Evolutionary conservation across 2,113 vertebrate genomes (phyloP), one percentile per base, ranked within the genome.

Genomic region (Dicerorhinus sumatrensis): DNA sequence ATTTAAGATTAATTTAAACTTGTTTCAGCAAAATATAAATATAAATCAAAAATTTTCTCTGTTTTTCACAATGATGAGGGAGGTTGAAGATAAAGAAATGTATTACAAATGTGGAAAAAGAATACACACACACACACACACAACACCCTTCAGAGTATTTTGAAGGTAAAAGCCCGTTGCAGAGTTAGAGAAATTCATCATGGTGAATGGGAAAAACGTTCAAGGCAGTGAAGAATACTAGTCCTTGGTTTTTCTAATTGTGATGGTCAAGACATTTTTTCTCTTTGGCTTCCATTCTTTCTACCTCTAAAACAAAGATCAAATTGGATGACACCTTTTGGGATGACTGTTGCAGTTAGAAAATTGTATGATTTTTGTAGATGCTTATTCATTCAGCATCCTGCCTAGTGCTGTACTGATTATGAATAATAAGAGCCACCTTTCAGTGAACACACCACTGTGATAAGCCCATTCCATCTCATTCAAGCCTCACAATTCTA

Each of bases 11-110:
- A 83, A 73, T 79, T 48, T 96, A 91, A 56, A 67, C 3, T 63
- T 83, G 4, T 93, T 95, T 91, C 31, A 91, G 36, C 42, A 91
- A 93, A 96, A 75, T 80, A 46, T 39, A 92, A 94, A 76, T 86
- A 29, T 69, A 75, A 69, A 31, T 7, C 29, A 3, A 20, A 36
- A 31, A 8, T 54, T 54, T 73, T 62, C 10, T 86, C 51, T 83
- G 48, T 91, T 89, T 48, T n/a, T 96, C 21, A 86, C 20, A 21
- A 46, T 86, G 4, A 33, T 72, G 31, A 87, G 23, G 29, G 4
- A 54, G 56, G 9, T 86, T 56, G 25, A 86, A 77, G 16, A 54
- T 33, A 77, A 91, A 89, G 18, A 46, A 9, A 33, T 62, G 0
- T 62, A 46, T 84, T 70, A 25, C 21, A 89, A 31, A 48, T 92